Base-by-base conservation (phyloP, 2,888 invertebrate species). In the Apodemia hepburni region DNA sequence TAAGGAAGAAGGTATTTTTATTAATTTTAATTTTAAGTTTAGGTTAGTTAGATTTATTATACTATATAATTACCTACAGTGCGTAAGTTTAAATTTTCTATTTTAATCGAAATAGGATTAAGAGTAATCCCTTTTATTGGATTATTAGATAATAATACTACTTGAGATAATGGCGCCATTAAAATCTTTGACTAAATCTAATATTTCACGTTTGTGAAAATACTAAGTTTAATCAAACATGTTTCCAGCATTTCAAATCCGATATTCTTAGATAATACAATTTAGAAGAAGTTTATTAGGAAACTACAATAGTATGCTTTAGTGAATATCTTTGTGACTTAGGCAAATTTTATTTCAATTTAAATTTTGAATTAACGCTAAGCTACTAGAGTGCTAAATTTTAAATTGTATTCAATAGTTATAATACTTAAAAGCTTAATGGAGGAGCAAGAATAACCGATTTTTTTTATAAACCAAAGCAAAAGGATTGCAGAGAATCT, bases 281-380 rank as follows among this genome's bases (percentile, higher is more conserved):
- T 87, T 89, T 85, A 89, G 87, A 87, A 87, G 84, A 87, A 81
- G 78, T 86, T 87, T 87, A 84, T 81, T 81, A 81, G 80, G 82
- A 86, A 84, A 82, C 87, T 89, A 88, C 87, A 66, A 79, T 82
- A 87, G 79, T 78, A 83, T 75, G 80, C 79, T 80, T 86, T 82
- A 78, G 73, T 75, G 78, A 84, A 75, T 81, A 80, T 77, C 78
- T 79, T 81, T 77, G 81, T 79, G 80, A 75, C 78, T 81, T 82
- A 83, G 81, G 78, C 81, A 84, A 80, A 73, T 76, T 38, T 80
- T 68, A 70, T 77, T 75, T 79, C 78, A 73, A 80, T 83, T 84
- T 81, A 81, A 82, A 81, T 85, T 84, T 85, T 79, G 79, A 80
- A 82, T 84, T 84, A 87, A 82, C 76, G 77, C 84, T 89, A 87